A percentile compares a stretch with the other conserved stretches of the same genome.
Conservation (phyloP, 2,888 invertebrate genomes). For the Melieria omissa region DNA sequence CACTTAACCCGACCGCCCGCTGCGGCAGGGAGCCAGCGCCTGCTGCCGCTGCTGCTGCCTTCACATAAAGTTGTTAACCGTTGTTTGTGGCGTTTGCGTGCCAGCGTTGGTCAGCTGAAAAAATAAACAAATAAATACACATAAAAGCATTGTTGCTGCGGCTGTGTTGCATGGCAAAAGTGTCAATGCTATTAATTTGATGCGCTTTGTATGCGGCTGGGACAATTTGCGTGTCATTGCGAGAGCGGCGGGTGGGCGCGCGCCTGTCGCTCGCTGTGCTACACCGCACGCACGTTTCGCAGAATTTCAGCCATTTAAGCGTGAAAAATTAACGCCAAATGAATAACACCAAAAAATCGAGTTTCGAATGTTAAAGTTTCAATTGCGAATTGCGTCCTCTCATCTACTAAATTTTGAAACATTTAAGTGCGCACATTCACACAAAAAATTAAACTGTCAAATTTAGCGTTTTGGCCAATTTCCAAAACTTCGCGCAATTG, state of each 20-base stretch:
- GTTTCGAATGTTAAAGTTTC: too few relatives aligned
- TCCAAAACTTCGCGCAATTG: slow-evolving; percentile 19
- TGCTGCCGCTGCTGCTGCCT: neutral
- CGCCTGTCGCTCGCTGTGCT: too few relatives aligned
- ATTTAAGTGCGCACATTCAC: too few relatives aligned
- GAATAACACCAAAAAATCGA: too few relatives aligned
- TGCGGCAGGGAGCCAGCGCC: slow-evolving; percentile 11
- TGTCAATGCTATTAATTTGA: slow-evolving; percentile 56
- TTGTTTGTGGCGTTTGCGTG: neutral
- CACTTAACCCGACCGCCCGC: slow-evolving; percentile 33
- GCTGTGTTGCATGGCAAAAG: slow-evolving; percentile 44
- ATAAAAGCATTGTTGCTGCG: neutral
- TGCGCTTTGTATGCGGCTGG: slow-evolving; percentile 35
- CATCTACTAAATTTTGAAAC: too few relatives aligned
- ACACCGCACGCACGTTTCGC: neutral
- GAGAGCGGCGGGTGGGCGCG: slow-evolving; percentile 35
- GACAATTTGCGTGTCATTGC: slow-evolving; percentile 34
- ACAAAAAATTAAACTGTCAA: neutral
- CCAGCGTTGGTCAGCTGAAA: neutral
- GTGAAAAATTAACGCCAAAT: too few relatives aligned
- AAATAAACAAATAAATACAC: too few relatives aligned
- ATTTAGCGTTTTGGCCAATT: slow-evolving; percentile 20
- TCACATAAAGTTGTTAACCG: too few relatives aligned
- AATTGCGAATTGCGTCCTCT: too few relatives aligned
- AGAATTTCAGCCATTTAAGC: neutral